A percentile compares a stretch with the other conserved stretches of the same genome.
Evolutionary conservation across 1,140 invertebrate genomes (phyloP).

Genomic region (Maniola jurtina): DNA sequence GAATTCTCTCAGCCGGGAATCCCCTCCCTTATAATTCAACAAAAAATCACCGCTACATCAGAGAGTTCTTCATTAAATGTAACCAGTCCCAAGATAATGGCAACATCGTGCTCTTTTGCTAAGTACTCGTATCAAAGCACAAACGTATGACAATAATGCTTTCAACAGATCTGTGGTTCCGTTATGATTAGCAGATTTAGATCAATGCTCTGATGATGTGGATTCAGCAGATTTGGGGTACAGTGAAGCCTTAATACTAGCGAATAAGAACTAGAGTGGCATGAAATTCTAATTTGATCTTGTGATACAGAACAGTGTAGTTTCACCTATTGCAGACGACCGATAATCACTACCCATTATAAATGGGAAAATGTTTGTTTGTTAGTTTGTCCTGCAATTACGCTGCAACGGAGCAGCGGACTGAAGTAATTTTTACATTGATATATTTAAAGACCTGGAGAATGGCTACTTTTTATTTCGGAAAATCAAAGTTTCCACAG

Average conservation of each 20-base stretch:
- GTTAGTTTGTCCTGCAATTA: no score
- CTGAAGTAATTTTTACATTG: no score
- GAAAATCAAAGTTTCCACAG: no score
- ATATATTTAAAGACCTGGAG: no score
- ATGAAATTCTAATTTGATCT: neutral
- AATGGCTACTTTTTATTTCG: no score
- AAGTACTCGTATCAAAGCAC: slow-evolving; percentile 18
- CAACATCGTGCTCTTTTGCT: slow-evolving; percentile 25
- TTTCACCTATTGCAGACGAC: neutral
- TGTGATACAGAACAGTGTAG: neutral
- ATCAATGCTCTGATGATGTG: slow-evolving; percentile 52
- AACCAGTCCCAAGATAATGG: slow-evolving; percentile 28
- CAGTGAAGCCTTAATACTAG: slow-evolving; percentile 15
- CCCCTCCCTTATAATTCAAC: no score
- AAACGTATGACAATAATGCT: slow-evolving; percentile 36
- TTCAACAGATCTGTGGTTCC: slow-evolving; percentile 40
- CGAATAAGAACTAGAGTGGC: slow-evolving; percentile 18
- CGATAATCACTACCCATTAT: neutral
- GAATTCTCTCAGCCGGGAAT: no score
- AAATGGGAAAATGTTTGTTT: neutral
- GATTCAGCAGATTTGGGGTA: slow-evolving; percentile 30
- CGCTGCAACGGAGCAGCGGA: no score
- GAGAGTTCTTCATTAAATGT: slow-evolving; percentile 2
- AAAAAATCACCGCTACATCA: no score
- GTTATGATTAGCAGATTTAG: slow-evolving; percentile 51